Percentiles rank a stretch among this genome's conserved stretches.
These are phyloP conservation scores for Syrrhaptes paradoxus DNA, from an alignment of 2,113 vertebrate genomes.

Conservation along the genomic window DNA sequence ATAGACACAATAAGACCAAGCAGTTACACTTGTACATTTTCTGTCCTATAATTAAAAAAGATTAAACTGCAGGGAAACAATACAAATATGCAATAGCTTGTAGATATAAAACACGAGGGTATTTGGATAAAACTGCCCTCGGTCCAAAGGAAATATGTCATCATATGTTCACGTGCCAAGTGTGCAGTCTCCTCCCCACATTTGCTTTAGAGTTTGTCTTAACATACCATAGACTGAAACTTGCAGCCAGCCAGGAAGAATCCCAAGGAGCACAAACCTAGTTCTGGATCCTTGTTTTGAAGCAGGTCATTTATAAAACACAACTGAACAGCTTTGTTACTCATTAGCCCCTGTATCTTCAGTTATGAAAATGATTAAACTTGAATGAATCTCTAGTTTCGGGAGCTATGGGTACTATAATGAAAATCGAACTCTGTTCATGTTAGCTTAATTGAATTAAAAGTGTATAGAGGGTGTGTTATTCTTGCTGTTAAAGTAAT, in stretches of 20 bases:
- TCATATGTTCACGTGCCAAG: conserved; percentile 15
- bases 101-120: not conserved
- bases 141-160: conserved; percentile 47
- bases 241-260: not conserved
- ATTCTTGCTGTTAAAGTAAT: not conserved
- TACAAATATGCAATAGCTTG: not conserved
- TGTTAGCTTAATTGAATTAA: not conserved
- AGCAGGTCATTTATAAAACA: not conserved
- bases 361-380: conserved; percentile 1
- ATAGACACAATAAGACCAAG: conserved; percentile 21
- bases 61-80: conserved; percentile 8
- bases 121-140: conserved; percentile 26
- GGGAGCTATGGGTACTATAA: not conserved
- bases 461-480: not conserved
- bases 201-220: conserved; percentile 33
- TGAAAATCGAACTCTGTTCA: not conserved
- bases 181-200: conserved; percentile 45
- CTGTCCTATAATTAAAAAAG: conserved; percentile 24
- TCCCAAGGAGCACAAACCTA: not conserved
- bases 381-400: not conserved
- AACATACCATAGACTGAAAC: not conserved
- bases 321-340: not conserved
- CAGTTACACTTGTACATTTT: not conserved
- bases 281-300: not conserved
- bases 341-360: not conserved